Evolutionary conservation across 35 echinoderm and acorn worm genomes (phyloP), one percentile per base, ranked within the genome.

Genomic region (Apostichopus japonicus): DNA sequence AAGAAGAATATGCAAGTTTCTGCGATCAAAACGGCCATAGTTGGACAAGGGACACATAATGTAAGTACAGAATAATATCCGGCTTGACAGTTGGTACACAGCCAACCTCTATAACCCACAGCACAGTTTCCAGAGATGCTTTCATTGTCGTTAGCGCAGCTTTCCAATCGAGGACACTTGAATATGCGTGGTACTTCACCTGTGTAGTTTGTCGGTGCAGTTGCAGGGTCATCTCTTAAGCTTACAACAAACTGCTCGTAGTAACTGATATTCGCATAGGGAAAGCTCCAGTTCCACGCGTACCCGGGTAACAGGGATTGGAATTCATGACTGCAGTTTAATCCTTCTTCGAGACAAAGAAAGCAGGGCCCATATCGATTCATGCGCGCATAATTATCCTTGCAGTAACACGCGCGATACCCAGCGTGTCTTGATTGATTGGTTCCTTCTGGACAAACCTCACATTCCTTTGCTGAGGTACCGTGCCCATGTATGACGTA

Each of bases 361-460:
- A 24, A 24, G 84, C 92, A 93, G 5, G 15, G 16, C 25, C 84
- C 72, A 23, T 77, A 93, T 10, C 92, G 84, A 51, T 93, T 25
- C 23, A 19, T 89, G 22, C 92, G 83, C 16, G 54, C 55, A 63
- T 89, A 90, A 63, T 89, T 78, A 4, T 79, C 63, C 16, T 77
- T 65, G 87, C 92, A 93, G 11, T 55, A 87, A 90, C 92, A 93
- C 16, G 92, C 92, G 1, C 92, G 84, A 65, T 61, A 89, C 16
- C 83, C 86, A 23, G 92, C 92, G n/a, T 56, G 5, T 1, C 23
- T 61, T 8, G 53, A 63, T 19, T 90, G 86, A 55, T 93, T 56
- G 1, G 92, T 93, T 33, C 84, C 92, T 63, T 54, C 86, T 13
- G 92, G 92, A 80, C 92, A 93, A n/a, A 90, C 73, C 8, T 87